Conservation (phyloP, 1,140 invertebrate genomes). For the Choristoneura fumiferana region DNA sequence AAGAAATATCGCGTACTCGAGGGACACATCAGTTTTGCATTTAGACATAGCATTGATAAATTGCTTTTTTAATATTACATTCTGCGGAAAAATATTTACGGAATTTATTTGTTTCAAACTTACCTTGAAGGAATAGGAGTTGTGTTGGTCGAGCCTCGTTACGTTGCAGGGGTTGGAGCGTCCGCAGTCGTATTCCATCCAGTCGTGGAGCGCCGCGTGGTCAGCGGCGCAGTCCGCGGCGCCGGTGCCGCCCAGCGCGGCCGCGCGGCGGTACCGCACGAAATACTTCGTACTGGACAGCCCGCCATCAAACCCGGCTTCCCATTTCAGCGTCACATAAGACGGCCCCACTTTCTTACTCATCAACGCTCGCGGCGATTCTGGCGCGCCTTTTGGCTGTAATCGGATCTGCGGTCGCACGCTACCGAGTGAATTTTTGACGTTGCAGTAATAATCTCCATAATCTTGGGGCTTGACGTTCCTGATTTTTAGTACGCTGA, state of each 20-base stretch:
- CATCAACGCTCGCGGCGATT: constrained; percentile 85
- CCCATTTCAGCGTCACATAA: constrained; percentile 89
- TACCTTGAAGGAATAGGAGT: constrained; percentile 88
- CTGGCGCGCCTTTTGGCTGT: constrained; percentile 91
- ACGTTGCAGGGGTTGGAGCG: constrained; percentile 93
- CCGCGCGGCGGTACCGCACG: constrained; percentile 85
- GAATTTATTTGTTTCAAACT: constrained; percentile 25
- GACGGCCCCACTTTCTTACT: constrained; percentile 86
- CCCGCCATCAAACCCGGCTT: constrained; percentile 94
- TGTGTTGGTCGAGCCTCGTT: constrained; percentile 89
- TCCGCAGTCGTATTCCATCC: constrained; percentile 91
- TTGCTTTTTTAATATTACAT: no score
- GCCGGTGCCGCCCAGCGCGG: constrained; percentile 29
- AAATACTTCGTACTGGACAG: constrained; percentile 91
- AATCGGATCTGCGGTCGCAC: constrained; percentile 88
- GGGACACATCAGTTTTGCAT: no score
- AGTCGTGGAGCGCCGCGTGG: constrained; percentile 81
- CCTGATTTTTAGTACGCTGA: constrained; percentile 87
- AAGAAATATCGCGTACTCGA: no score
- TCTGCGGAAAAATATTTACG: no score
- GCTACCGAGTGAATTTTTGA: constrained; percentile 87
- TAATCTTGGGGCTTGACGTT: constrained; percentile 90
- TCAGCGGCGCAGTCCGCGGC: constrained; percentile 78
- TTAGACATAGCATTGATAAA: no score
- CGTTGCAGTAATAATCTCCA: constrained; percentile 93